phyloP scores from a whole-genome alignment of 2,113 vertebrate species.

The Oreocharis arfaki region DNA sequence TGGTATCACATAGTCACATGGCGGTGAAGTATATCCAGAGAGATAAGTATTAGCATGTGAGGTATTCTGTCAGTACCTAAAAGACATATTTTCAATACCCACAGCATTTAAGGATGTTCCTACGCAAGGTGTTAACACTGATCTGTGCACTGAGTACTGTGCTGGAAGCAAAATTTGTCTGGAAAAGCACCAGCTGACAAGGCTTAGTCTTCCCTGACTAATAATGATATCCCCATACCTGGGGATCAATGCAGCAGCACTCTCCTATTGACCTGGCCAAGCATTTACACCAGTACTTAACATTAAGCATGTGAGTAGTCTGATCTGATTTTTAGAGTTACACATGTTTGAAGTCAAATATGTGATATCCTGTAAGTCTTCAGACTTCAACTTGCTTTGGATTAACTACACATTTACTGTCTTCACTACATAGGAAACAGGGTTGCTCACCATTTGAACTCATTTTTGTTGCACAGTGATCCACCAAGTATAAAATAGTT shows the following conservation, averaged over 20 bases:
- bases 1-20: background rate
- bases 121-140: background rate
- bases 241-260: background rate
- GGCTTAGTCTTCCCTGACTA: background rate
- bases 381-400: background rate
- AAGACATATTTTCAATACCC: background rate
- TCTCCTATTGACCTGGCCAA: constrained; percentile 5
- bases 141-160: background rate
- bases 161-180: constrained; percentile 12
- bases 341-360: background rate
- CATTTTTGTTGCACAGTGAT: background rate
- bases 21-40: background rate
- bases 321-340: background rate
- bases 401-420: background rate
- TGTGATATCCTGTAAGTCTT: background rate
- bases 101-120: background rate
- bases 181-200: constrained; percentile 4
- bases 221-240: background rate
- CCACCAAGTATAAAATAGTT: background rate
- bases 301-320: background rate
- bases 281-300: background rate
- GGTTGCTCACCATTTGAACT: background rate
- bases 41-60: background rate
- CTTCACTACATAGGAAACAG: background rate
- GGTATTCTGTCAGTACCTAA: background rate